A percentile compares a stretch with the other conserved stretches of the same genome.
phyloP scores from a whole-genome alignment of 2,797 vertebrate genomes.

The Brachyrhaphis roseni region DNA sequence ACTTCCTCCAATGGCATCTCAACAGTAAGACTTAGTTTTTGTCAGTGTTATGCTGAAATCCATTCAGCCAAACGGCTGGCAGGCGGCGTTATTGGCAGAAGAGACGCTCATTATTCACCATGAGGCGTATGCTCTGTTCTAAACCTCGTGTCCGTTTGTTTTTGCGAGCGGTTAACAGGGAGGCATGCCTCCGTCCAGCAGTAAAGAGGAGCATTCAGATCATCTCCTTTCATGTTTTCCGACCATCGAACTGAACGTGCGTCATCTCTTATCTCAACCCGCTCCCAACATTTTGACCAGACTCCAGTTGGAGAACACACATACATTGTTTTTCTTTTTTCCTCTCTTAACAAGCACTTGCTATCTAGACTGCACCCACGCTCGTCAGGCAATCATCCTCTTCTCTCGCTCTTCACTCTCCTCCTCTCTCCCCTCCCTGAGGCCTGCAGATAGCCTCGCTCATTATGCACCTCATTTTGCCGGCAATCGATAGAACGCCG shows the following conservation, averaged over 20 bases:
- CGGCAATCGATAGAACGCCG: conserved; percentile 25
- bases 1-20: background rate
- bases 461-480: conserved; percentile 36
- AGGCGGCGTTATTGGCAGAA: background rate
- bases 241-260: background rate
- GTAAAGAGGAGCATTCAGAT: conserved; percentile 1
- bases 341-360: conserved; percentile 23
- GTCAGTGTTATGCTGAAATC: background rate
- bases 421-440: conserved; percentile 19
- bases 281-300: conserved; percentile 23
- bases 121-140: background rate
- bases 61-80: background rate
- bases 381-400: conserved; percentile 42
- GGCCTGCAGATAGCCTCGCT: conserved; percentile 19
- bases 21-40: background rate
- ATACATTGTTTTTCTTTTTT: conserved; percentile 17
- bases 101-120: background rate
- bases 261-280: conserved; percentile 16
- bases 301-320: conserved; percentile 27
- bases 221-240: conserved; percentile 5
- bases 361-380: conserved; percentile 36
- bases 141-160: background rate
- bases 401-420: conserved; percentile 30
- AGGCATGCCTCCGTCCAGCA: background rate
- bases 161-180: background rate